Conservation (phyloP, 1,140 invertebrate species). For the Cydia pomonella region DNA sequence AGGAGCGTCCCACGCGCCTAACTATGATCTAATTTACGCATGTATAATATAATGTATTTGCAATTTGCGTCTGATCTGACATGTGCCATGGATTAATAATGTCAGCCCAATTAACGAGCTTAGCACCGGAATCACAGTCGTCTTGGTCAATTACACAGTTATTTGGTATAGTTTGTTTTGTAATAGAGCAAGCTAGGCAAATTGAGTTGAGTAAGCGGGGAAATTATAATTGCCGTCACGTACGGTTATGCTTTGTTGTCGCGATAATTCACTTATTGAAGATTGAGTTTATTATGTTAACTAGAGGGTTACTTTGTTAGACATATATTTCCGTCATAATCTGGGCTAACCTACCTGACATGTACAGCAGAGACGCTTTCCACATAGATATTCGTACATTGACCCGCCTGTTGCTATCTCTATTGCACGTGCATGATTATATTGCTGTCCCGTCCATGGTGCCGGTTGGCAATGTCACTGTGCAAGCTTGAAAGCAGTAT, state of each 20-base stretch:
- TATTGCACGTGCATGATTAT: no score
- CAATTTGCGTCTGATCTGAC: background rate
- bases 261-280: background rate
- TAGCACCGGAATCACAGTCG: conserved; percentile 3
- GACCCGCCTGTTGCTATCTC: no score
- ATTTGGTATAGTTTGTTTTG: conserved; percentile 31
- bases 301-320: background rate
- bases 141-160: conserved; percentile 30
- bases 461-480: no score
- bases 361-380: no score
- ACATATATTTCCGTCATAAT: background rate
- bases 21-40: background rate
- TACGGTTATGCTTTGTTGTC: conserved; percentile 10
- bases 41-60: background rate
- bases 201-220: conserved; percentile 30
- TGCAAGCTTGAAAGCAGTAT: no score
- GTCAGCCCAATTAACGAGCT: conserved; percentile 16
- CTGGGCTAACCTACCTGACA: no score
- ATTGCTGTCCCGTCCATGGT: no score
- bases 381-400: no score
- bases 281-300: background rate
- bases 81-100: conserved; percentile 1
- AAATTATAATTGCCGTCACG: conserved; percentile 17
- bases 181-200: conserved; percentile 15
- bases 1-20: background rate